Percentiles rank a stretch among this genome's conserved stretches.
Evolutionary conservation across 2,797 vertebrate species (phyloP).

Genomic region (Galagoides demidoff): DNA sequence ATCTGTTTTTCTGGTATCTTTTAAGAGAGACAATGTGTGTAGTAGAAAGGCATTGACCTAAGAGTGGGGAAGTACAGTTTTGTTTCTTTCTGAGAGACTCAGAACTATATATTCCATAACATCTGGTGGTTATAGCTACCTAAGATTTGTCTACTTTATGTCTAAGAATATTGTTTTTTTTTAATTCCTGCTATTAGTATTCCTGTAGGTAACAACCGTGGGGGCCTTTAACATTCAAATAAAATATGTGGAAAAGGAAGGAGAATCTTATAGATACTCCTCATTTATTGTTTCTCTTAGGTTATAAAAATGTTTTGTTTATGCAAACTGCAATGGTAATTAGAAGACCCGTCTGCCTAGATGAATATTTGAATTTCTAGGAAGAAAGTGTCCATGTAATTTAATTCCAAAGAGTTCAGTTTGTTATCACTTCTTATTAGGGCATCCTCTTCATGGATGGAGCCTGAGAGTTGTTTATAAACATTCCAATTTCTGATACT

Average conservation of each 20-base stretch:
- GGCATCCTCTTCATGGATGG: neutral
- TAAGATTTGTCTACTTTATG: neutral
- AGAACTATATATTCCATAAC: neutral
- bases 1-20: neutral
- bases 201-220: neutral
- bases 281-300: slow-evolving; percentile 10
- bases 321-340: neutral
- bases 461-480: slow-evolving; percentile 7
- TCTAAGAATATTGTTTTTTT: neutral
- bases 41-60: neutral
- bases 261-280: neutral
- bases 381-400: neutral
- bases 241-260: slow-evolving; percentile 10
- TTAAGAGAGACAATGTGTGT: neutral
- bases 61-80: neutral
- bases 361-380: neutral
- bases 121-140: neutral
- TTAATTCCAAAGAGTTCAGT: slow-evolving; percentile 4
- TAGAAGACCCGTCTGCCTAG: neutral
- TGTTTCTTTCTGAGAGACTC: neutral
- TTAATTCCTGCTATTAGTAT: neutral
- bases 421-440: slow-evolving; percentile 47
- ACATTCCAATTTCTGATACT: neutral
- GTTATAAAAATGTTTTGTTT: neutral
- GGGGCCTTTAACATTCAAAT: neutral